Evolutionary conservation across 1,140 invertebrate species (phyloP).

Genomic region (Brachionus koreanus): DNA sequence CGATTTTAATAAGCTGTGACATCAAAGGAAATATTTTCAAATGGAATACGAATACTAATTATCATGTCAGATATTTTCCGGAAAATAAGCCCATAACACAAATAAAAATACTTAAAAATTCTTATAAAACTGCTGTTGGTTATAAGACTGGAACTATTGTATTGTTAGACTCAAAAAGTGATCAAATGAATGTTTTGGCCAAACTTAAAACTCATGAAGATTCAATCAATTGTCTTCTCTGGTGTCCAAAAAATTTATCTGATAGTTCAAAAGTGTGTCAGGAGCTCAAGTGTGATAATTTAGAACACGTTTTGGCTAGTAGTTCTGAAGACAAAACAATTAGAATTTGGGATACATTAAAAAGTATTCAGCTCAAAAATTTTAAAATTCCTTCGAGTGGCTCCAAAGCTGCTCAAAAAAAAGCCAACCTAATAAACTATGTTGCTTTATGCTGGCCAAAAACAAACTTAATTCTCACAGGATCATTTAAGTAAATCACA

Average conservation of each 20-base stretch:
- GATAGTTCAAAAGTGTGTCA: background rate
- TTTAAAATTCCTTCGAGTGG: background rate
- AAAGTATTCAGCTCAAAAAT: conserved; percentile 1
- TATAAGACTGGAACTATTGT: conserved; percentile 34
- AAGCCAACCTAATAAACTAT: conserved; percentile 12
- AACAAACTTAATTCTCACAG: background rate
- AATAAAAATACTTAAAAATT: background rate
- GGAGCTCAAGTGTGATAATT: background rate
- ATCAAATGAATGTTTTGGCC: background rate
- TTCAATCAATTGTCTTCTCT: conserved; percentile 23
- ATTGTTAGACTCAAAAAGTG: background rate
- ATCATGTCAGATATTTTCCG: conserved; percentile 25
- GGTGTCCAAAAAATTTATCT: background rate
- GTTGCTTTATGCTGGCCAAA: conserved; percentile 16
- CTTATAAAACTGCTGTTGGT: background rate
- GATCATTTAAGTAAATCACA: conserved; percentile 17
- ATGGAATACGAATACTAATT: background rate
- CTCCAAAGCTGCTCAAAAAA: background rate
- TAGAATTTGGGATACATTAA: background rate
- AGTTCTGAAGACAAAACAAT: conserved; percentile 41
- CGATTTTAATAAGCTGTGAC: conserved; percentile 22
- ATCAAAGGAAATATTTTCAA: conserved; percentile 40
- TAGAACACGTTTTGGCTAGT: background rate
- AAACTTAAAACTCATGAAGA: conserved; percentile 37
- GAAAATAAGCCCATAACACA: conserved; percentile 41